phyloP scores from a whole-genome alignment of 2,797 vertebrate genomes.

The Sebastes steindachneri region DNA sequence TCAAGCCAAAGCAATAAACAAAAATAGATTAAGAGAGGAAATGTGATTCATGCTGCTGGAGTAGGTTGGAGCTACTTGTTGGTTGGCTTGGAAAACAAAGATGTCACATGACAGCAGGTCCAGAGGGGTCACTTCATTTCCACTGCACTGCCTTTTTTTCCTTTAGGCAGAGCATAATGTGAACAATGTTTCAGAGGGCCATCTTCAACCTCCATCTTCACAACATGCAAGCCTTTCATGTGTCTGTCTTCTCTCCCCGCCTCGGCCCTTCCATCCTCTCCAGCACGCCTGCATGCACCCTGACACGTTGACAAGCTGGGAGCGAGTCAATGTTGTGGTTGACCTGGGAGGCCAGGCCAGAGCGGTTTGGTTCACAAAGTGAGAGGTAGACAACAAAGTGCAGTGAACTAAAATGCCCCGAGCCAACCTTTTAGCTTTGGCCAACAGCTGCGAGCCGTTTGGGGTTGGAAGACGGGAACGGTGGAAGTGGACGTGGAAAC shows the following conservation, averaged over 20 bases:
- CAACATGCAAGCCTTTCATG: slow-evolving; percentile 71
- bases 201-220: slow-evolving; percentile 63
- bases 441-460: slow-evolving; percentile 65
- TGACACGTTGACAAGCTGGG: slow-evolving; percentile 77
- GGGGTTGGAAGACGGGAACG: slow-evolving; percentile 23
- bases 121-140: slow-evolving; percentile 63
- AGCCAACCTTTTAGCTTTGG: slow-evolving; percentile 53
- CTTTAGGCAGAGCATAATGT: slow-evolving; percentile 61
- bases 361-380: slow-evolving; percentile 66
- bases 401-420: slow-evolving; percentile 61
- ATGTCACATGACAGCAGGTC: slow-evolving; percentile 71
- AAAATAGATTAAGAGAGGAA: background rate
- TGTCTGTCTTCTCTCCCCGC: slow-evolving; percentile 36
- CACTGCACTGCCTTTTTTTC: slow-evolving; percentile 60
- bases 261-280: slow-evolving; percentile 51
- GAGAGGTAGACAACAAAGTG: slow-evolving; percentile 68
- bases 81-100: slow-evolving; percentile 61
- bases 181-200: slow-evolving; percentile 61
- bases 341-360: slow-evolving; percentile 67
- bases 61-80: slow-evolving; percentile 11
- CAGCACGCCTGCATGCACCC: slow-evolving; percentile 71
- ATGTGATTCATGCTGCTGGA: slow-evolving; percentile 1
- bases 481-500: slow-evolving; percentile 43
- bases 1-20: background rate
- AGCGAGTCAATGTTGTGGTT: slow-evolving; percentile 71